Percentiles rank a stretch among this genome's conserved stretches.
These are phyloP conservation scores for Toxonevra muliebris DNA, from an alignment of 2,888 invertebrate genomes.

Conservation along the genomic window DNA sequence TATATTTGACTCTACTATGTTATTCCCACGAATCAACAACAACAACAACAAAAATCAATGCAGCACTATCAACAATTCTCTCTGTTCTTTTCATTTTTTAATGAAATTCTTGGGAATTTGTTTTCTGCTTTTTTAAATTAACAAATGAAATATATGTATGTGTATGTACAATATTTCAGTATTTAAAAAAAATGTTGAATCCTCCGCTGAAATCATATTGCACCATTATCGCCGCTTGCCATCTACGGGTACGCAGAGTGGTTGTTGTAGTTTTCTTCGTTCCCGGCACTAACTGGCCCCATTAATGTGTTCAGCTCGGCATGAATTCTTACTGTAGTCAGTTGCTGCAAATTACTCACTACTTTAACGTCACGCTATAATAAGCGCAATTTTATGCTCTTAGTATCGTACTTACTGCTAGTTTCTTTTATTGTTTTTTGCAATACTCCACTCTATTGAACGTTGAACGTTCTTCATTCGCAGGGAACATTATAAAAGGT, in stretches of 20 bases:
- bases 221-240: neutral
- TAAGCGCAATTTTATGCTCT: conserved; percentile 24
- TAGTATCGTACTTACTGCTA: no score
- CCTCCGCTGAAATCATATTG: neutral
- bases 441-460: conserved; percentile 13
- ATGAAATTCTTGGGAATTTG: neutral
- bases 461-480: no score
- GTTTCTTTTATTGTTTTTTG: neutral
- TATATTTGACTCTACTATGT: conserved; percentile 18
- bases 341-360: conserved; percentile 27
- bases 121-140: conserved; percentile 1
- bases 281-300: conserved; percentile 30
- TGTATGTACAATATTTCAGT: neutral
- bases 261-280: neutral
- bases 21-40: conserved; percentile 26
- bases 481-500: no score
- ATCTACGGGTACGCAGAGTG: neutral
- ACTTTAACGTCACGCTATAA: conserved; percentile 36
- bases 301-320: conserved; percentile 8
- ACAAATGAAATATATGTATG: no score
- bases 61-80: conserved; percentile 20
- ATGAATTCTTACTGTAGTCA: conserved; percentile 6
- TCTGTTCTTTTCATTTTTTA: neutral
- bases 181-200: no score
- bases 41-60: no score